Percentiles rank a stretch among this genome's conserved stretches.
Evolutionary conservation across 2,797 vertebrate genomes (phyloP).

Genomic region (Mus caroli): DNA sequence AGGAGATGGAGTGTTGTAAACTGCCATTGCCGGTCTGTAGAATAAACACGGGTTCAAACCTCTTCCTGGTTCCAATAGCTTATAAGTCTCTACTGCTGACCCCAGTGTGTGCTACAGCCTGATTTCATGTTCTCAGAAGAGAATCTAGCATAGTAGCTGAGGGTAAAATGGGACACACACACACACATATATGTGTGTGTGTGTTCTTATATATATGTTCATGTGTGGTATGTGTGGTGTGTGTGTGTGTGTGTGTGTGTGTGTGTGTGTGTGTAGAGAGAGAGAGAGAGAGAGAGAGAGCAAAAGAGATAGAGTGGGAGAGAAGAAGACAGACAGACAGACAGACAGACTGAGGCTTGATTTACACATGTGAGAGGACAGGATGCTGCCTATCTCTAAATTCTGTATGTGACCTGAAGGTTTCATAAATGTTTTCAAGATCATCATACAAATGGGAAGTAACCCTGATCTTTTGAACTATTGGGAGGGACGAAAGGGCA

Average conservation of each 20-base stretch:
- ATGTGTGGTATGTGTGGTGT: too few species aligned
- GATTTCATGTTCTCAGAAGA: not conserved
- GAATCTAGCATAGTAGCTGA: not conserved
- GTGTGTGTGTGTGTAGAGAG: too few species aligned
- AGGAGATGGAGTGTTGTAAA: fast-evolving
- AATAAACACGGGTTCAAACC: not conserved
- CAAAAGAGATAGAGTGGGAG: too few species aligned
- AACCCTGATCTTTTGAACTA: not conserved
- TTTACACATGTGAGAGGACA: not conserved
- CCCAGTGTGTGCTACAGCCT: too few species aligned
- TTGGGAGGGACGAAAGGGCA: not conserved
- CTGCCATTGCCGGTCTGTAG: not conserved
- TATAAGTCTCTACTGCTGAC: not conserved
- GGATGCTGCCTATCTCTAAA: not conserved
- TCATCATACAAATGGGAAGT: fast-evolving
- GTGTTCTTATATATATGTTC: too few species aligned
- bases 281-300: too few species aligned
- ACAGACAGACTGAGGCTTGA: not conserved
- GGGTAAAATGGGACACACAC: not conserved
- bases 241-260: too few species aligned
- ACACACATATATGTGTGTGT: too few species aligned
- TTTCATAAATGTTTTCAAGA: not conserved
- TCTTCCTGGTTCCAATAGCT: not conserved
- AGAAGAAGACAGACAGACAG: not conserved
- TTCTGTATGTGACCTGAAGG: not conserved